Conservation (phyloP, 2,113 vertebrate genomes). For the Ahaetulla prasina region DNA sequence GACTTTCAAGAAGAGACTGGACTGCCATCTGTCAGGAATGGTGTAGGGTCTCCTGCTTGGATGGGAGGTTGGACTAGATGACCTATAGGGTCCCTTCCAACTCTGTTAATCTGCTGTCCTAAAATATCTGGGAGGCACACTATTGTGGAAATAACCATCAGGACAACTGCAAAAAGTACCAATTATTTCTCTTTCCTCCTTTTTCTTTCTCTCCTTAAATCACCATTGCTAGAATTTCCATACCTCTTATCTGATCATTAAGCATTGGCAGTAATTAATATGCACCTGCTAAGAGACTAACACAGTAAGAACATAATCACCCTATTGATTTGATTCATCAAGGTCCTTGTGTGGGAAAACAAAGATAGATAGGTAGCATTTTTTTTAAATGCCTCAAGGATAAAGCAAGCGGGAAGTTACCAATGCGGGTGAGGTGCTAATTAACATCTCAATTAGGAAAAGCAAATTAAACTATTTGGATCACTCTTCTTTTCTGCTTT, state of each 20-base stretch:
- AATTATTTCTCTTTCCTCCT: conserved; percentile 13
- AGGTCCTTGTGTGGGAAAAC: conserved; percentile 63
- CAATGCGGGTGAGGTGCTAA: conserved; percentile 67
- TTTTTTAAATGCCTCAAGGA: conserved; percentile 57
- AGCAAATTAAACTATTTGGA: conserved; percentile 79
- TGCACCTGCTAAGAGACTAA: conserved; percentile 59
- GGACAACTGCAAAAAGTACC: neutral
- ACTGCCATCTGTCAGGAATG: no score
- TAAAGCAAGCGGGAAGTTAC: conserved; percentile 67
- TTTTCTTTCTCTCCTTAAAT: conserved; percentile 34
- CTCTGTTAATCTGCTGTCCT: neutral
- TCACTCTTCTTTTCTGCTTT: conserved; percentile 72
- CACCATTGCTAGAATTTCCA: conserved; percentile 38
- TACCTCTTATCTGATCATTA: conserved; percentile 65
- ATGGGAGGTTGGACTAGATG: no score
- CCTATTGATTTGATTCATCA: conserved; percentile 71
- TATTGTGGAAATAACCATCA: neutral
- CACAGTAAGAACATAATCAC: conserved; percentile 71
- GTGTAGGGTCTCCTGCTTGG: no score
- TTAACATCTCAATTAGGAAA: conserved; percentile 85
- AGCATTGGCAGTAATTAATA: conserved; percentile 69
- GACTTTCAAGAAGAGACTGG: no score
- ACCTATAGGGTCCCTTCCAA: no score
- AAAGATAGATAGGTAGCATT: conserved; percentile 64
- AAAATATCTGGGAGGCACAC: no score